These are phyloP conservation scores for Acyrthosiphon pisum DNA, from an alignment of 1,140 invertebrate genomes.

Conservation along the genomic window DNA sequence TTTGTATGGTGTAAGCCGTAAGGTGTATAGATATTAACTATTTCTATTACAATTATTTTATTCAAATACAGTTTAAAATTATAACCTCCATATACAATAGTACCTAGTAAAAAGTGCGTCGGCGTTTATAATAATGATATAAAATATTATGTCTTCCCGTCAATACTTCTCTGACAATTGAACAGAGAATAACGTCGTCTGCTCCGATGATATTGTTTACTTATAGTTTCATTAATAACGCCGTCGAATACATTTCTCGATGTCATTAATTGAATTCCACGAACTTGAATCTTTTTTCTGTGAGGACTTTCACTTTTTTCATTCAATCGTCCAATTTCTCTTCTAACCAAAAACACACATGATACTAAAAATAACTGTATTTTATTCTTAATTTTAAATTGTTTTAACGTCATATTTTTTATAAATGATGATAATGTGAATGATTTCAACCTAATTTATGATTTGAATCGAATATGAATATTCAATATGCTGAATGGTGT, in stretches of 20 bases:
- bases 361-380: neutral
- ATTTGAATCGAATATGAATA: neutral
- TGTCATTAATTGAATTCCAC: conserved; percentile 11
- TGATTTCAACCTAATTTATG: neutral
- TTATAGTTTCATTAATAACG: neutral
- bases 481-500: neutral
- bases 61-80: neutral
- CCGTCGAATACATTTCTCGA: neutral
- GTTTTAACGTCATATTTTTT: neutral
- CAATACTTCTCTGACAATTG: neutral
- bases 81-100: too few species aligned
- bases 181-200: conserved; percentile 2
- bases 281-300: conserved; percentile 16
- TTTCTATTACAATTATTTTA: neutral
- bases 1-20: too few species aligned
- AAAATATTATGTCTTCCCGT: neutral
- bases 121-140: neutral
- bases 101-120: too few species aligned
- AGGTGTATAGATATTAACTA: neutral
- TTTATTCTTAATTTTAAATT: neutral
- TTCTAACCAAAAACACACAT: neutral
- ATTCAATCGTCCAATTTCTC: conserved; percentile 25
- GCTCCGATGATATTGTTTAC: neutral
- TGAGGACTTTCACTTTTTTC: conserved; percentile 26
- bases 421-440: neutral